Base-by-base conservation (phyloP, 2,888 invertebrate genomes). In the Clunio marinus region DNA sequence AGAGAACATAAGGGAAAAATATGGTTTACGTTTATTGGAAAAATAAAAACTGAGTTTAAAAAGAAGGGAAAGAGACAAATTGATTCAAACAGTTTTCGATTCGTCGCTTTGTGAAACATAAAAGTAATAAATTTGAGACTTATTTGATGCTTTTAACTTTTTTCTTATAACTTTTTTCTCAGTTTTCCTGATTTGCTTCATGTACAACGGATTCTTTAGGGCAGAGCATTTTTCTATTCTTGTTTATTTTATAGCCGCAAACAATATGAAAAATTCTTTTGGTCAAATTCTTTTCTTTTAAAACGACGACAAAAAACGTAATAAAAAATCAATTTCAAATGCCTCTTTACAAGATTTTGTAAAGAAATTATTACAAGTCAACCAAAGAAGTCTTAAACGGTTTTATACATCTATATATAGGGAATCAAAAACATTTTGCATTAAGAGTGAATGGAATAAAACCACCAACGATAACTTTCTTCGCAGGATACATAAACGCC, bases 231-330 rank as follows among this genome's bases (percentile, higher is more conserved):
- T 57, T 57, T 22, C 22, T 57, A 24, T 51, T 51, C 13, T 22
- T 51, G 51, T 51, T 15, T 20, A 51, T 51, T 8, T 57, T 57
- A 8, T n/a, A 57, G 25, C 57, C 57, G 27, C 57, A 57, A 57
- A 22, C 59, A 59, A 59, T 59, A 59, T 59, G 15, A 32, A 35
- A 51, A 59, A 59, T 59, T 59, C 59, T 35, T 59, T 59, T 20
- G 32, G 59, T 35, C 59, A 22, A 28, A 59, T 59, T 59, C 59
- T 20, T 57, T 20, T 13, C 57, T 27, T 27, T 57, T 22, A 57
- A 57, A 57, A 25, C 17, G 10, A 27, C 4, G 57, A 57, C 13
- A 25, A 57, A 57, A 13, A 7, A 32, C 32, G 10, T 10, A 32
- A 10, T 10, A 4, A 10, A 32, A 32, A 10, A 32, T n/a, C 32